phyloP scores from a whole-genome alignment of 2,888 invertebrate genomes.

The Drosophila anceps region DNA sequence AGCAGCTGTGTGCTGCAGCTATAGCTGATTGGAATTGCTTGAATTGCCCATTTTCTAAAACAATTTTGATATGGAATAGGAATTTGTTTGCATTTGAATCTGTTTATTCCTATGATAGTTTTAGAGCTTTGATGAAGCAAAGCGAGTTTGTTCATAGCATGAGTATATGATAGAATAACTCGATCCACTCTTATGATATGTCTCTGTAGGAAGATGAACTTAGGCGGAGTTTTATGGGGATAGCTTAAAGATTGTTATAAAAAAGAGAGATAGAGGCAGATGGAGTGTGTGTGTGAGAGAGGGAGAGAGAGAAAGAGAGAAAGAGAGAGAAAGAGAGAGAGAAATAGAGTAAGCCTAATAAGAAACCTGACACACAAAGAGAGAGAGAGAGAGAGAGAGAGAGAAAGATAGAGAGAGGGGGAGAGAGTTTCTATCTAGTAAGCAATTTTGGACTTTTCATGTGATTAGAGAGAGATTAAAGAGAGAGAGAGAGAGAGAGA shows the following conservation, averaged over 20 bases:
- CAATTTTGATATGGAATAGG: neutral
- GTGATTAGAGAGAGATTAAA: no score
- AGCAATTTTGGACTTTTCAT: no score
- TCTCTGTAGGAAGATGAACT: no score
- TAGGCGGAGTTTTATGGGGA: no score
- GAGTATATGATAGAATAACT: no score
- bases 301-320: neutral
- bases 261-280: no score
- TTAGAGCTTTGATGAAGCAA: neutral
- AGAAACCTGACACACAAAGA: neutral
- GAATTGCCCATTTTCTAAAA: constrained; percentile 3
- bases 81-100: neutral
- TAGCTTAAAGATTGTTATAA: no score
- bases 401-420: neutral
- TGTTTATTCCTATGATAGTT: neutral
- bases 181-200: no score
- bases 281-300: neutral
- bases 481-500: neutral
- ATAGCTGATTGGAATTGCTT: neutral
- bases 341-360: neutral
- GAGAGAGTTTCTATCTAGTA: no score
- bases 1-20: neutral
- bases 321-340: neutral
- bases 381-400: neutral
- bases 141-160: neutral